Conservation (phyloP, 2,888 invertebrate genomes). For the Limenitis camilla region DNA sequence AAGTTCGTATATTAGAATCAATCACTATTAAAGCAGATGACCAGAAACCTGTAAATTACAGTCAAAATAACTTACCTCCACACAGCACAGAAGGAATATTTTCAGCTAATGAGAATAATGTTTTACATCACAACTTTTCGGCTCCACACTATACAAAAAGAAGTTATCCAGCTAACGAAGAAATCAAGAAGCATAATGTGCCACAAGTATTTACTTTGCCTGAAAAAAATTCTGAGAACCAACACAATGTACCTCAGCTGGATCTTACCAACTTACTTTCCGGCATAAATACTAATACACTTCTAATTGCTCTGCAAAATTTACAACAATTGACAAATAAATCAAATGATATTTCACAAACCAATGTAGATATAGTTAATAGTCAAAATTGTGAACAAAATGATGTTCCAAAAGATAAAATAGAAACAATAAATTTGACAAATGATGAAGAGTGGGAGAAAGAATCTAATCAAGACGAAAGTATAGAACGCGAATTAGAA, state of each 20-base stretch:
- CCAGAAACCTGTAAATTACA: slow-evolving; percentile 3
- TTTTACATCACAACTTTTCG: background rate
- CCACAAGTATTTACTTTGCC: background rate
- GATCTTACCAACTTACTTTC: slow-evolving; percentile 53
- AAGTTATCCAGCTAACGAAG: slow-evolving; percentile 1
- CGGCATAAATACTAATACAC: slow-evolving; percentile 58
- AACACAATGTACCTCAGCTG: slow-evolving; percentile 29
- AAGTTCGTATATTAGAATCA: slow-evolving; percentile 54
- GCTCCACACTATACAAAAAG: slow-evolving; percentile 4
- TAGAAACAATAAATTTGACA: slow-evolving; percentile 61
- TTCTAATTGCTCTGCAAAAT: slow-evolving; percentile 61
- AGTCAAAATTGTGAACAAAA: slow-evolving; percentile 20
- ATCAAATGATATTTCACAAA: slow-evolving; percentile 12
- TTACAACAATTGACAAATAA: slow-evolving; percentile 53
- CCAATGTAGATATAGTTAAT: slow-evolving; percentile 7
- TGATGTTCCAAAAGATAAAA: slow-evolving; percentile 12
- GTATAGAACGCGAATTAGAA: slow-evolving; percentile 56
- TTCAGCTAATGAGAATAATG: background rate
- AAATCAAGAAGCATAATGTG: background rate
- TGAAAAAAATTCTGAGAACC: slow-evolving; percentile 9
- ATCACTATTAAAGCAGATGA: slow-evolving; percentile 42
- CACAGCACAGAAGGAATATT: background rate
- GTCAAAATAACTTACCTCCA: slow-evolving; percentile 6
- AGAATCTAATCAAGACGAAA: slow-evolving; percentile 55
- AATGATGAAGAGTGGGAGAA: slow-evolving; percentile 67